A percentile compares a stretch with the other conserved stretches of the same genome.
These are phyloP conservation scores for Eunapius fragilis DNA, from an alignment of 37 sponge, comb jelly and placozoan species.

Conservation along the genomic window DNA sequence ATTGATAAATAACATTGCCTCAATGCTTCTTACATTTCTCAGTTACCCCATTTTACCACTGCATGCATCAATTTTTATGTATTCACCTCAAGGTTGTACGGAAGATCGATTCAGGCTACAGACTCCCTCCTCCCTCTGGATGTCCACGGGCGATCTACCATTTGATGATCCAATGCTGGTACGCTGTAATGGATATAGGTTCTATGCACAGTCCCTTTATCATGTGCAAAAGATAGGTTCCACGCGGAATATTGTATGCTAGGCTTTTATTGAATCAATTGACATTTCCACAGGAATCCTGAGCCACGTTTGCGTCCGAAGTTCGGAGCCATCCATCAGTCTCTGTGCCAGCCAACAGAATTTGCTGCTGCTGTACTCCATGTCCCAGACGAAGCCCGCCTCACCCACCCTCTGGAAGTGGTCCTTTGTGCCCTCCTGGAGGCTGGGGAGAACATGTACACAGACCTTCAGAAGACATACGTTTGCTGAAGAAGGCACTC, in stretches of 20 bases:
- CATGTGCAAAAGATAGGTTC: too few relatives aligned
- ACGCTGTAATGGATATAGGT: background rate
- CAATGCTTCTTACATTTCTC: too few relatives aligned
- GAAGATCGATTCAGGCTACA: background rate
- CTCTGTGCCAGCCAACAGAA: background rate
- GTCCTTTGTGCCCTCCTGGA: constrained; percentile 21
- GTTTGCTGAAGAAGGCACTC: too few relatives aligned
- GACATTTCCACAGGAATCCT: background rate
- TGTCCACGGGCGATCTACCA: background rate
- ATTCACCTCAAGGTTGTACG: constrained; percentile 1
- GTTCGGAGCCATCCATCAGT: background rate
- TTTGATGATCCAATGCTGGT: constrained; percentile 14
- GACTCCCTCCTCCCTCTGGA: constrained; percentile 15
- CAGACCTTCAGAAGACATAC: constrained; percentile 25
- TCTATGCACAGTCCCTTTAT: too few relatives aligned
- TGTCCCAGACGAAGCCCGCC: background rate
- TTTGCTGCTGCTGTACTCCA: background rate
- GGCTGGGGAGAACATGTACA: constrained; percentile 20
- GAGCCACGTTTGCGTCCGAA: background rate
- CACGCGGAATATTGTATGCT: too few relatives aligned
- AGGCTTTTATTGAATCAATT: too few relatives aligned
- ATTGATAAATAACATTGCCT: background rate
- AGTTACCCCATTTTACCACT: too few relatives aligned
- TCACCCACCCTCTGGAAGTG: background rate
- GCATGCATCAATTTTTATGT: too few relatives aligned